Conservation (phyloP, 2,797 vertebrate species). For the Enteromius viviparus region DNA sequence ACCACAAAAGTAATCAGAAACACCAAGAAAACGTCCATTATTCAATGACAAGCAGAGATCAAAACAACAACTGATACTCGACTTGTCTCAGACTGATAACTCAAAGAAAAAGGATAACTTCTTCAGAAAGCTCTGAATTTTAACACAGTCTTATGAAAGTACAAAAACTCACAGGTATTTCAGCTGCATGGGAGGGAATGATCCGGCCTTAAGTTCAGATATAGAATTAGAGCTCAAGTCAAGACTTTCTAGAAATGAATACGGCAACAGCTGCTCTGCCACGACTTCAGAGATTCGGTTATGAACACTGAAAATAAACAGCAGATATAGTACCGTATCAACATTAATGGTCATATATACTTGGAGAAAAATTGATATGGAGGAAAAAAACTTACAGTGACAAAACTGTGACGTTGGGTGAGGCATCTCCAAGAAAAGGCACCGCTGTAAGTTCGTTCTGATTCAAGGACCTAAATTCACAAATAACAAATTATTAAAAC, state of each 20-base stretch:
- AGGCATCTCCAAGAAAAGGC: constrained; percentile 87
- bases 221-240: constrained; percentile 95
- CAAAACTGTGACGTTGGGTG: constrained; percentile 88
- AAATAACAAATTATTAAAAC: neutral
- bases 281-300: constrained; percentile 88
- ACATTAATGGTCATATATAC: neutral
- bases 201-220: constrained; percentile 87
- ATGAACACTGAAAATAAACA: constrained; percentile 81
- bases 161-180: constrained; percentile 88
- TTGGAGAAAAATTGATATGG: neutral
- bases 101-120: neutral
- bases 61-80: neutral
- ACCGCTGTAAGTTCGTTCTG: constrained; percentile 90
- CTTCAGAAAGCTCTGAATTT: neutral
- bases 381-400: constrained; percentile 86
- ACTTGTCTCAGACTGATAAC: neutral
- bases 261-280: constrained; percentile 85
- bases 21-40: neutral
- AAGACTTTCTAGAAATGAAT: constrained; percentile 86
- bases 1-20: neutral
- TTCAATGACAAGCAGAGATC: neutral
- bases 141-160: neutral
- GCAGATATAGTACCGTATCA: neutral
- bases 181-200: constrained; percentile 91
- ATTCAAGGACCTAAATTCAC: constrained; percentile 88